These are phyloP conservation scores for Megamerina dolium DNA, from an alignment of 2,888 invertebrate genomes.

Conservation along the genomic window DNA sequence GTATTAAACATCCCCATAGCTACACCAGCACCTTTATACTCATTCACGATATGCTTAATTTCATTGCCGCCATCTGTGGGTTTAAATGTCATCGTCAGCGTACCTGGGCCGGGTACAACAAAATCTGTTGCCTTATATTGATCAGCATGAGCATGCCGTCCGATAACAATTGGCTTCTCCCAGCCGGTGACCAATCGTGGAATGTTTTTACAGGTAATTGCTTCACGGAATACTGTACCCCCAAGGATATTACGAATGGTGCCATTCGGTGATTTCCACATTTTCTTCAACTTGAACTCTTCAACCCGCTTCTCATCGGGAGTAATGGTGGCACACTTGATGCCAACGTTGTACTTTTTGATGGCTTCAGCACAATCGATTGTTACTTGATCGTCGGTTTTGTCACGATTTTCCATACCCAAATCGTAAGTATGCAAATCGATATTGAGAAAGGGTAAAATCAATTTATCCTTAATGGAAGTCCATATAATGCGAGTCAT, in stretches of 20 bases:
- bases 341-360: conserved; percentile 95
- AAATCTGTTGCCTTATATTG: conserved; percentile 98
- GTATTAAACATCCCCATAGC: conserved; percentile 96
- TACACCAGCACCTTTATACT: conserved; percentile 82
- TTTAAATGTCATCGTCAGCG: conserved; percentile 76
- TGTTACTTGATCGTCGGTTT: conserved; percentile 92
- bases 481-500: conserved; percentile 99
- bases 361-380: conserved; percentile 95
- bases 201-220: conserved; percentile 87
- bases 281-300: conserved; percentile 79
- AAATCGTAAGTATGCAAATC: conserved; percentile 91
- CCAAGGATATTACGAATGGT: conserved; percentile 84
- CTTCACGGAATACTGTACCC: conserved; percentile 69
- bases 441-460: conserved; percentile 91
- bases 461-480: conserved; percentile 92
- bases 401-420: conserved; percentile 90
- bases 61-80: conserved; percentile 56
- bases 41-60: conserved; percentile 71
- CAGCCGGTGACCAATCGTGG: conserved; percentile 92
- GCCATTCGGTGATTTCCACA: conserved; percentile 89
- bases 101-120: conserved; percentile 86
- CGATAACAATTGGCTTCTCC: conserved; percentile 96
- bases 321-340: conserved; percentile 98
- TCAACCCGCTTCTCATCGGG: conserved; percentile 95
- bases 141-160: conserved; percentile 97